Conservation (phyloP, 2,797 vertebrate species). For the Syncerus caffer region DNA sequence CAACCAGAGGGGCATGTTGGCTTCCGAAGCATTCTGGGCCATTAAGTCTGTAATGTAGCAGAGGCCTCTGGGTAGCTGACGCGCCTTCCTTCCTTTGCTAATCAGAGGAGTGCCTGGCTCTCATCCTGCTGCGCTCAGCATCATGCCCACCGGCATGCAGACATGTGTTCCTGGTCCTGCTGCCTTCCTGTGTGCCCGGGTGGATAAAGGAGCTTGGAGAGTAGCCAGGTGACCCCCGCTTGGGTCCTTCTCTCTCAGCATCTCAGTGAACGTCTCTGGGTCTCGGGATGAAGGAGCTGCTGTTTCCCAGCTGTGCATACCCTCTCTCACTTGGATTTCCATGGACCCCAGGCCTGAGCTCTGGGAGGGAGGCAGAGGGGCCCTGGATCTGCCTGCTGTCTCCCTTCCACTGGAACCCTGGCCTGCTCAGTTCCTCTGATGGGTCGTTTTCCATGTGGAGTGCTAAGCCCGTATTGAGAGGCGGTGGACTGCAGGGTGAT, state of each 20-base stretch:
- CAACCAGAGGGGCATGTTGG: conserved; percentile 57
- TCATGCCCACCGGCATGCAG: neutral
- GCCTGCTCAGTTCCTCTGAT: neutral
- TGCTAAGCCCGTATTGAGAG: neutral
- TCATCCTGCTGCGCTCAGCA: neutral
- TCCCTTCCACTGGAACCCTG: neutral
- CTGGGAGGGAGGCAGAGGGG: neutral
- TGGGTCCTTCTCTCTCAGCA: neutral
- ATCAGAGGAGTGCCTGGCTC: neutral
- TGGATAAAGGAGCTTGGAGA: fast-evolving
- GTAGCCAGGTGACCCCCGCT: fast-evolving
- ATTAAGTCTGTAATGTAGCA: conserved; percentile 64
- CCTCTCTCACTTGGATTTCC: neutral
- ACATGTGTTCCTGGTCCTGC: neutral
- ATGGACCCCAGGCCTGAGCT: neutral
- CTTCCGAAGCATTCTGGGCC: conserved; percentile 65
- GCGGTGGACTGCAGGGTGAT: neutral
- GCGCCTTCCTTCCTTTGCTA: conserved; percentile 42
- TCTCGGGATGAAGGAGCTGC: neutral
- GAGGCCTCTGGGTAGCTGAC: conserved; percentile 55
- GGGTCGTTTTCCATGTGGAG: neutral
- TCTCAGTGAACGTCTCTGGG: neutral
- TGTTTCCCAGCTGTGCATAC: fast-evolving
- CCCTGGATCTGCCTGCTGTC: no score
- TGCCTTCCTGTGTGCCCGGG: neutral